Base-by-base conservation (phyloP, 2,113 vertebrate genomes). In the Phainopepla nitens region DNA sequence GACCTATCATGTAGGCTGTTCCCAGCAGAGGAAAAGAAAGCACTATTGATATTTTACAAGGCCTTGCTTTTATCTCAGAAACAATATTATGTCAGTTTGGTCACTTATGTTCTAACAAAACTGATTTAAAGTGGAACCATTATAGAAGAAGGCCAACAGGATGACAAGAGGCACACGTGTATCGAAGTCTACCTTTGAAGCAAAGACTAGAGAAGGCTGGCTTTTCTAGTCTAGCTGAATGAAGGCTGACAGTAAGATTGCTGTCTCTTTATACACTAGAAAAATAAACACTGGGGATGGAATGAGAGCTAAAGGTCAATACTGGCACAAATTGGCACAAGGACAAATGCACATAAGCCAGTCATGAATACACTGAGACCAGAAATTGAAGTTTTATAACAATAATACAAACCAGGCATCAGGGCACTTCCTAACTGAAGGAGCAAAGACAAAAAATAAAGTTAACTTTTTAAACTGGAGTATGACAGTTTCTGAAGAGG, bases 1-100 rank as follows among this genome's bases (percentile, higher is more conserved):
- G 82, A 92, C 72, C 42, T 68, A 51, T 79, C 90, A 70, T 11
- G 39, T 44, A 65, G 54, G 49, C 49, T 81, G 73, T 73, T 90
- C 90, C 92, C 79, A 90, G 80, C 3, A 77, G 64, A 89, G 49
- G 80, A 92, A 64, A 93, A 86, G 62, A 86, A 86, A 90, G 68
- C 29, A 42, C 72, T 68, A 86, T 6, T 85, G 76, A 82, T 77
- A 83, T 45, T 73, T 56, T 51, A 73, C 35, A 93, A 80, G 86
- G 69, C 72, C 56, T 89, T 75, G 68, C 80, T 94, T 94, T 96
- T 70, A 94, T 92, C 76, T 90, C 80, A 73, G 76, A 82, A 83
- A 72, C 42, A 81, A 44, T 62, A 90, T 73, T 60, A 77, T 24
- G 47, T 54, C 90, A 56, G 60, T 86, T 92, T 66, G 60, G 86